A percentile compares a stretch with the other conserved stretches of the same genome.
Evolutionary conservation across 2,888 invertebrate genomes (phyloP).

Genomic region (Dolichomitus sp.): DNA sequence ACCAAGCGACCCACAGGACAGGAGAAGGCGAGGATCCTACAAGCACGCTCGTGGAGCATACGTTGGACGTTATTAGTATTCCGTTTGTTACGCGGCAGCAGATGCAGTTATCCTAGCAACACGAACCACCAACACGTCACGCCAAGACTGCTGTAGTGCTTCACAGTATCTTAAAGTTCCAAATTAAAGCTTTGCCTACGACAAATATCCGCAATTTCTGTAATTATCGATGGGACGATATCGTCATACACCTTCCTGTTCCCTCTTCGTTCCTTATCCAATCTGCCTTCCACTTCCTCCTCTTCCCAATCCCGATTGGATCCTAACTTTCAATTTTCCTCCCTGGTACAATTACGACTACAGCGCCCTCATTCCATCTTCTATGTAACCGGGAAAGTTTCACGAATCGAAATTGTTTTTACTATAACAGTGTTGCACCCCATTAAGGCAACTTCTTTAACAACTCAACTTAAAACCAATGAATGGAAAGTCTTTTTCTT

Average conservation of each 20-base stretch:
- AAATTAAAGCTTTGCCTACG: conserved; percentile 15
- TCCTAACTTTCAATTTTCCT: conserved; percentile 40
- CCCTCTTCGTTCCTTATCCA: neutral
- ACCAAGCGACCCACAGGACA: conserved; percentile 47
- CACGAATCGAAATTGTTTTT: conserved; percentile 17
- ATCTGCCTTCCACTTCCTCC: neutral
- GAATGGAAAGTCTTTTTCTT: neutral
- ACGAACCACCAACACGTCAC: conserved; percentile 75
- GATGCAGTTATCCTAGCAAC: conserved; percentile 80
- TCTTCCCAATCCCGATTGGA: conserved; percentile 29
- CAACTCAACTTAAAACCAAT: conserved; percentile 6
- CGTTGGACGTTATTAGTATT: conserved; percentile 81
- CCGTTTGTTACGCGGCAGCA: conserved; percentile 82
- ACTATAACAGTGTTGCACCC: conserved; percentile 1
- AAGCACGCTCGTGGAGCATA: conserved; percentile 51
- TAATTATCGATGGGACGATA: conserved; percentile 52
- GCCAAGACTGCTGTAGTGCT: neutral
- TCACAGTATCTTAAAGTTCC: neutral
- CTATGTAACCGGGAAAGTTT: conserved; percentile 11
- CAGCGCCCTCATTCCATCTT: neutral
- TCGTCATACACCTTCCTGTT: conserved; percentile 24
- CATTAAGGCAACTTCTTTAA: conserved; percentile 5
- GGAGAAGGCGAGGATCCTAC: conserved; percentile 33
- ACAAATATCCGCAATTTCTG: conserved; percentile 13
- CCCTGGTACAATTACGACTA: neutral